Evolutionary conservation across 2,797 vertebrate species (phyloP).

Genomic region (Gymnopithys bicolor): DNA sequence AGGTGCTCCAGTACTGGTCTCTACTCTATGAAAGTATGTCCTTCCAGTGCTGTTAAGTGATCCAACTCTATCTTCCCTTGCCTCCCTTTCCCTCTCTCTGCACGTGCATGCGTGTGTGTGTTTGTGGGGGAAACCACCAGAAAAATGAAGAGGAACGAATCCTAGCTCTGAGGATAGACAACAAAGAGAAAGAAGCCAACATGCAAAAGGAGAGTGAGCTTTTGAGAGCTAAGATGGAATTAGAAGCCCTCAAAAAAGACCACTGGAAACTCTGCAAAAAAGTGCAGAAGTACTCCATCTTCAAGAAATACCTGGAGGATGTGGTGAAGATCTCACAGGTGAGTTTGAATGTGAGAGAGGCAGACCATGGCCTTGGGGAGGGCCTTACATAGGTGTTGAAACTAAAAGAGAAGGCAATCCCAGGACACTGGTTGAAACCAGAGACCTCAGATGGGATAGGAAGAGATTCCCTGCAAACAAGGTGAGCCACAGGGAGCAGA

Average conservation of each 20-base stretch:
- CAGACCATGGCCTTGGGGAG: background rate
- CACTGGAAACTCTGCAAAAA: background rate
- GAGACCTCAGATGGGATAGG: background rate
- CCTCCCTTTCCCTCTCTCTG: background rate
- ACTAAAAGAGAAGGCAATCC: background rate
- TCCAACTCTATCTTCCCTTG: background rate
- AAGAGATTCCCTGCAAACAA: background rate
- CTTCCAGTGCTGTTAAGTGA: background rate
- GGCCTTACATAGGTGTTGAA: background rate
- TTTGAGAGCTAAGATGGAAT: slow-evolving; percentile 40
- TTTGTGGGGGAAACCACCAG: slow-evolving; percentile 1
- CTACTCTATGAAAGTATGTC: background rate
- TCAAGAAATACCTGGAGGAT: slow-evolving; percentile 69
- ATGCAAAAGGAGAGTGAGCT: slow-evolving; percentile 38
- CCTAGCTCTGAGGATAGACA: slow-evolving; percentile 43
- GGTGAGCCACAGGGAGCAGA: background rate
- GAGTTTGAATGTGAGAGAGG: background rate
- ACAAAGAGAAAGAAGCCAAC: slow-evolving; percentile 31
- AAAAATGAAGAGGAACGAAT: slow-evolving; percentile 43
- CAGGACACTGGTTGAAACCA: background rate
- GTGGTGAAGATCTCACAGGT: slow-evolving; percentile 72
- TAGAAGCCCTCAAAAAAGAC: slow-evolving; percentile 13
- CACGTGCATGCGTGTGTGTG: background rate
- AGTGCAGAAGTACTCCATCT: slow-evolving; percentile 61
- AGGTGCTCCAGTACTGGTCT: background rate